These are phyloP conservation scores for Invenusta paracnida DNA, from an alignment of 2,888 invertebrate species.

Conservation along the genomic window DNA sequence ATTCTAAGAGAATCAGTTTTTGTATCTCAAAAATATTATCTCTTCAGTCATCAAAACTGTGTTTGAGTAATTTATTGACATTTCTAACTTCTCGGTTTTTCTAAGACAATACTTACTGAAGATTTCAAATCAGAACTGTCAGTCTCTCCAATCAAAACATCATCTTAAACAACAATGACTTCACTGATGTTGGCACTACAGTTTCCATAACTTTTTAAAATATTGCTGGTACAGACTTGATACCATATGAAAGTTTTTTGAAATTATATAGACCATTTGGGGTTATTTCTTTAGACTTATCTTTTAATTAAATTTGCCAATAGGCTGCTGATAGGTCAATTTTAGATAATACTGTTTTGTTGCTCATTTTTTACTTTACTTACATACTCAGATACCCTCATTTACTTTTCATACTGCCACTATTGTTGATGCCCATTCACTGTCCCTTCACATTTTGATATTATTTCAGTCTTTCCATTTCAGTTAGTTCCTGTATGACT, in stretches of 20 bases:
- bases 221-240: background rate
- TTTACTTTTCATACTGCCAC: background rate
- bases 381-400: background rate
- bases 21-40: background rate
- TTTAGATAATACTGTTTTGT: background rate
- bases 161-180: background rate
- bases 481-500: background rate
- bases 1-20: background rate
- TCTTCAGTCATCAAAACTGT: background rate
- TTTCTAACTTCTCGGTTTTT: background rate
- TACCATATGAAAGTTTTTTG: background rate
- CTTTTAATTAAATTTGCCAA: background rate
- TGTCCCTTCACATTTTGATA: background rate
- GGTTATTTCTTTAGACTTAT: background rate
- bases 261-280: background rate
- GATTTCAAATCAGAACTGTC: background rate
- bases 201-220: background rate
- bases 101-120: background rate
- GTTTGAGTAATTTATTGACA: background rate
- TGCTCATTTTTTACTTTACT: background rate
- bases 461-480: background rate
- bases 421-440: background rate
- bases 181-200: background rate
- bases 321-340: background rate
- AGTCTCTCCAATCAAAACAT: background rate